Base-by-base conservation (phyloP, 2,113 vertebrate genomes). In the Stigmatopora argus region DNA sequence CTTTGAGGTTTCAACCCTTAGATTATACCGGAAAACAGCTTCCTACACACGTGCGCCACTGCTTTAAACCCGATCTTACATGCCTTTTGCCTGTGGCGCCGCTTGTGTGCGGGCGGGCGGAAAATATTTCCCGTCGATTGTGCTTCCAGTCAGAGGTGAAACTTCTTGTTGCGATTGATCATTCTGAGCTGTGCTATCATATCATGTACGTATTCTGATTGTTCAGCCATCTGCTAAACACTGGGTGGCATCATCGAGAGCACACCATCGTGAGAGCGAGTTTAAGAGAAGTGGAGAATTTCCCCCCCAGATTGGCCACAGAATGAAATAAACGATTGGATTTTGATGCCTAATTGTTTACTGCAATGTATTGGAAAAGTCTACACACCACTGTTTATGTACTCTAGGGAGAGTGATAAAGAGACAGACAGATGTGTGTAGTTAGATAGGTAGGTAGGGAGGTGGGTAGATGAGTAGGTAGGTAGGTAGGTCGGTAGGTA, bases 21-120 rank as follows among this genome's bases (percentile, higher is more conserved):
- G 17, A 49, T 62, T 52, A 53, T 35, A 48, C 46, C 46, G 3
- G 15, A 14, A 31, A 66, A 14, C 45, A 58, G 26, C 46, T 57
- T 44, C 62, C 41, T 13, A 61, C 76, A 60, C 31, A 6, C 0
- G 35, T 63, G 23, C 62, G 72, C 49, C n/a, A 63, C 65, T 26
- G 8, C 66, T 61, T 67, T 44, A 5, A n/a, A 65, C 67, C 66
- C 38, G 7, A 15, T 65, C 46, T 65, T n/a, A 15, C 31, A 62
- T 69, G n/a, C 9, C 41, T 44, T 56, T 26, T 65, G 19, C 2
- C 1, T 34, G 19, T 69, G 21, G 19, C 49, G 34, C 1, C 14
- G 13, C 45, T 12, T 65, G 23, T 56, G 19, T 53, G 38, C 6
- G 13, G 26, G 6, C 46, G 53, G 11, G 18, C 23, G 52, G 19